These are phyloP conservation scores for Hirtodrosophila histrioides DNA, from an alignment of 2,888 invertebrate genomes.

Conservation along the genomic window DNA sequence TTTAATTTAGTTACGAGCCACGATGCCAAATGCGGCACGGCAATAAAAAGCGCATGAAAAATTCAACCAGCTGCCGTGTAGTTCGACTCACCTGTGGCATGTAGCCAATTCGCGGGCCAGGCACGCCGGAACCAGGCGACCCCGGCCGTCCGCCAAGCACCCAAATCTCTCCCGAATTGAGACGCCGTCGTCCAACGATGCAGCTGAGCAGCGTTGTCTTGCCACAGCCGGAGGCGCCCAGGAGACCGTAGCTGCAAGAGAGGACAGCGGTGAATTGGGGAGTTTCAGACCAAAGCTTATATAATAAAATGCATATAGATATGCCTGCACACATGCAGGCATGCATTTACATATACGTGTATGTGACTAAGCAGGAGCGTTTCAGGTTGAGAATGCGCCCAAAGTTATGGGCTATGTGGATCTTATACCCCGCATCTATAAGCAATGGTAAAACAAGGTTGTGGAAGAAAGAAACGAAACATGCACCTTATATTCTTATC, in stretches of 20 bases:
- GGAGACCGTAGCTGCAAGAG: constrained; percentile 90
- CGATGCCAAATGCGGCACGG: constrained; percentile 51
- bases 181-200: constrained; percentile 91
- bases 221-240: constrained; percentile 96
- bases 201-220: constrained; percentile 95
- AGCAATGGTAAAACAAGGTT: too few species aligned
- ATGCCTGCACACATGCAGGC: constrained; percentile 19
- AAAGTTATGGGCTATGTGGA: background rate
- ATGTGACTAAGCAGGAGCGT: constrained; percentile 27
- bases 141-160: constrained; percentile 94
- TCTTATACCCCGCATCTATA: too few species aligned
- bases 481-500: too few species aligned
- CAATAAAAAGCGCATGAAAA: constrained; percentile 70
- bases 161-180: constrained; percentile 93
- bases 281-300: constrained; percentile 48
- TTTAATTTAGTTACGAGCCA: constrained; percentile 72
- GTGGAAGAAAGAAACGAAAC: too few species aligned
- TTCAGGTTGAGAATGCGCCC: background rate
- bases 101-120: constrained; percentile 95
- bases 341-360: constrained; percentile 5
- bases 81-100: constrained; percentile 90
- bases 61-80: constrained; percentile 42
- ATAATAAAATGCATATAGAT: constrained; percentile 55
- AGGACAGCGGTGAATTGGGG: constrained; percentile 13
- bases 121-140: constrained; percentile 92